Percentiles rank a stretch among this genome's conserved stretches.
Conservation (phyloP, 2,113 vertebrate genomes). For the Leptocoma aspasia region DNA sequence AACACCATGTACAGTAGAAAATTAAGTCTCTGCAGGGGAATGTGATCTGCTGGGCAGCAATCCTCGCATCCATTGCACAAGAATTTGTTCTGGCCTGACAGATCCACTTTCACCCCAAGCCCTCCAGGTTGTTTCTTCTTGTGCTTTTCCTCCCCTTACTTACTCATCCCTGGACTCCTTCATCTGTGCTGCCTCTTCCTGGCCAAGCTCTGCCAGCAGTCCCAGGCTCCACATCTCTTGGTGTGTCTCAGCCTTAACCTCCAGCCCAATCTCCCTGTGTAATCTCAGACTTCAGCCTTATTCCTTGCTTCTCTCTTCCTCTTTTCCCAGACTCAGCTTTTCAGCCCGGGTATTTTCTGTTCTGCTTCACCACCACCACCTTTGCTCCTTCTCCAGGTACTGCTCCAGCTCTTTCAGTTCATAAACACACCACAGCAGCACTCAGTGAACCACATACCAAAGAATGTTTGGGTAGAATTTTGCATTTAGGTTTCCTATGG, state of each 20-base stretch:
- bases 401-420: not conserved
- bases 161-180: not conserved
- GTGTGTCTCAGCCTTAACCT: not conserved
- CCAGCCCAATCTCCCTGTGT: not conserved
- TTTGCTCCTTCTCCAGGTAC: not conserved
- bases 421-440: not conserved
- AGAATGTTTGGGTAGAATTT: not conserved
- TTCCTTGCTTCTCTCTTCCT: not conserved
- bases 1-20: not conserved
- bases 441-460: not conserved
- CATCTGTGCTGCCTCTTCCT: not conserved
- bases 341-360: not conserved
- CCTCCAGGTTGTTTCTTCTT: not conserved
- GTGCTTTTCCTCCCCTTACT: not conserved
- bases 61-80: not conserved
- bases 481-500: not conserved
- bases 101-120: not conserved
- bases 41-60: not conserved
- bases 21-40: not conserved
- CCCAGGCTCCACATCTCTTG: not conserved
- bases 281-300: not conserved
- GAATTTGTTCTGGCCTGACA: not conserved
- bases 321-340: not conserved
- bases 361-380: not conserved
- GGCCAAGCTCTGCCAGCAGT: not conserved